Conservation (phyloP, 2,888 invertebrate species). For the Drosophila eohydei region DNA sequence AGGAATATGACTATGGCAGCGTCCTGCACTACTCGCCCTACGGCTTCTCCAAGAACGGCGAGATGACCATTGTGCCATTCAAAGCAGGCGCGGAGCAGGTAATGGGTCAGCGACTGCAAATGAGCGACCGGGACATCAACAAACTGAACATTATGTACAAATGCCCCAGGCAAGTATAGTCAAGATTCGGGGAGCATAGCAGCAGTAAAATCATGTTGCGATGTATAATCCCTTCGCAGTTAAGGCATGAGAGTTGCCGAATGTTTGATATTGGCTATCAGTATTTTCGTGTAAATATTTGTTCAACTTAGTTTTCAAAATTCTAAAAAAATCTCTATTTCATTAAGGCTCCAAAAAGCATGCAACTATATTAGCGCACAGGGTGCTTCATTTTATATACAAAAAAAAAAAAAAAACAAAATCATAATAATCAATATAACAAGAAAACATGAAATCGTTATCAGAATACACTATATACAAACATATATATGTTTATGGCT, state of each 20-base stretch:
- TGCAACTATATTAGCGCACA: conserved; percentile 18
- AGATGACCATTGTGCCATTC: conserved; percentile 88
- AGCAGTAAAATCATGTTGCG: not conserved
- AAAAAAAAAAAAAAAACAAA: not conserved
- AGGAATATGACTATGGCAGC: conserved; percentile 90
- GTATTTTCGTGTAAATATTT: not conserved
- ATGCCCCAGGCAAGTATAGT: conserved; percentile 41
- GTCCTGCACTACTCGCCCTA: conserved; percentile 91
- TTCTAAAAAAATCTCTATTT: not conserved
- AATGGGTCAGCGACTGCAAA: conserved; percentile 68
- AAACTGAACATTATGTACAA: conserved; percentile 82
- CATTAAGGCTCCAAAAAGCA: conserved; percentile 29
- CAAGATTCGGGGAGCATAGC: conserved; percentile 32
- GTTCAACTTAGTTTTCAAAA: not conserved
- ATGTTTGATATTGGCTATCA: not conserved
- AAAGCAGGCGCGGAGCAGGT: conserved; percentile 54
- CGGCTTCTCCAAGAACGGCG: conserved; percentile 89
- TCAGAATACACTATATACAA: conserved; percentile 1
- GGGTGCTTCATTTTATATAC: conserved; percentile 9
- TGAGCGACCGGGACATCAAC: conserved; percentile 79
- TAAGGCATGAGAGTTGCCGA: not conserved
- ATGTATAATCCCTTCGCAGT: not conserved
- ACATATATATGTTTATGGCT: conserved; percentile 3
- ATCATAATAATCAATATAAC: not conserved
- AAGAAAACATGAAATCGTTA: not conserved